phyloP scores from a whole-genome alignment of 2,113 vertebrate species.

The Hirundichthys speculiger region DNA sequence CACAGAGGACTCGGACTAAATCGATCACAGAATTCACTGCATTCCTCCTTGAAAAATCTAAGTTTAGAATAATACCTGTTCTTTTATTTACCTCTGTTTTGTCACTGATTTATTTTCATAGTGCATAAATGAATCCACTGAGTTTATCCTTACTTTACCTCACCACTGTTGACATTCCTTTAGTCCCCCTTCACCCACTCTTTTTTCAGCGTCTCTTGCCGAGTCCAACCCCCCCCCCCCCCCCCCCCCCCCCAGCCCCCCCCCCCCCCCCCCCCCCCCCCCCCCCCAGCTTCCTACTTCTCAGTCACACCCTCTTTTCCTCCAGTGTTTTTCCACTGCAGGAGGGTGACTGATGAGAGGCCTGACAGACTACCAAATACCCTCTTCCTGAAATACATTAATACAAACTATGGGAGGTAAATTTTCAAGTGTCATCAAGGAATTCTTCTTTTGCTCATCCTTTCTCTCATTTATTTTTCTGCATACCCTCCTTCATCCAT shows the following conservation, averaged over 20 bases:
- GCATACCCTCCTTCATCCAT: neutral
- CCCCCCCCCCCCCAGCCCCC: constrained; percentile 29
- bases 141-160: constrained; percentile 4
- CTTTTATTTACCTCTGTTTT: neutral
- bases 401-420: neutral
- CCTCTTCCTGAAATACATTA: neutral
- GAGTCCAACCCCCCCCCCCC: constrained; percentile 31
- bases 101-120: neutral
- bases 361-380: constrained; percentile 11
- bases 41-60: neutral
- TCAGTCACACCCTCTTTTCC: constrained; percentile 30
- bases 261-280: too few relatives aligned
- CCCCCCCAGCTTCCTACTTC: constrained; percentile 14
- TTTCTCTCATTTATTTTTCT: neutral
- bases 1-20: neutral
- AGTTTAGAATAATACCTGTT: neutral
- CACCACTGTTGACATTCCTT: constrained; percentile 7
- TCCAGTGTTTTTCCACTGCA: constrained; percentile 65
- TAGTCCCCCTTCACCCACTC: constrained; percentile 2
- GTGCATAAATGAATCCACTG: constrained; percentile 8
- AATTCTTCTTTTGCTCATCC: neutral
- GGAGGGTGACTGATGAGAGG: constrained; percentile 36
- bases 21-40: neutral
- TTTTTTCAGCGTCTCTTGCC: constrained; percentile 3
- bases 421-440: neutral